Conservation (phyloP, 2,113 vertebrate genomes). For the Perca schrenkii region DNA sequence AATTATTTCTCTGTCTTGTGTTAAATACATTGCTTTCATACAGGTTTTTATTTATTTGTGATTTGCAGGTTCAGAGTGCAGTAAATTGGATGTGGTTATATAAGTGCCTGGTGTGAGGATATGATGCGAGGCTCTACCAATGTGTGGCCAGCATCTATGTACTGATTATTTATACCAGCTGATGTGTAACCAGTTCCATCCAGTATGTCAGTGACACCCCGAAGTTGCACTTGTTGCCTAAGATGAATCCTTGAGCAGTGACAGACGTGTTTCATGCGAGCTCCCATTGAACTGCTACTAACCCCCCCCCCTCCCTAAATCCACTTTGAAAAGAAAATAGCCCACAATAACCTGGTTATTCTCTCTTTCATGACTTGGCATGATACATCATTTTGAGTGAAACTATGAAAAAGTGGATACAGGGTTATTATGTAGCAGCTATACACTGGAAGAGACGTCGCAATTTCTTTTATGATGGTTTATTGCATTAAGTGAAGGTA, state of each 20-base stretch:
- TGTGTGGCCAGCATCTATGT: slow-evolving; percentile 47
- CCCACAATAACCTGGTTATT: slow-evolving; percentile 18
- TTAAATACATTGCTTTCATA: slow-evolving; percentile 44
- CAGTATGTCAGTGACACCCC: slow-evolving; percentile 26
- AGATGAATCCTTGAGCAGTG: slow-evolving; percentile 39
- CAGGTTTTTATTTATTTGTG: slow-evolving; percentile 64
- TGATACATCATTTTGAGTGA: slow-evolving; percentile 3
- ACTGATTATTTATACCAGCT: slow-evolving; percentile 47
- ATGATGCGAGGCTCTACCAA: slow-evolving; percentile 40
- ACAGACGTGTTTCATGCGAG: slow-evolving; percentile 13
- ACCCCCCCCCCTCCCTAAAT: slow-evolving; percentile 28
- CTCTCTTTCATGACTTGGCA: background rate
- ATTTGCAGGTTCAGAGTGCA: slow-evolving; percentile 55
- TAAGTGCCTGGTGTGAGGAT: slow-evolving; percentile 79
- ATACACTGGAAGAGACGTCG: slow-evolving; percentile 50
- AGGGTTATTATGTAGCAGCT: slow-evolving; percentile 58
- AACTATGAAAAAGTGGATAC: slow-evolving; percentile 28
- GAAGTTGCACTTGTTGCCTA: slow-evolving; percentile 43
- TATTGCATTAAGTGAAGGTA: slow-evolving; percentile 56
- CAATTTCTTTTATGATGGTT: slow-evolving; percentile 56
- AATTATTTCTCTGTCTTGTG: slow-evolving; percentile 48
- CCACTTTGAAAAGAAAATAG: slow-evolving; percentile 21
- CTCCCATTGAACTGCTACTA: slow-evolving; percentile 32
- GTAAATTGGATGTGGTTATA: slow-evolving; percentile 66
- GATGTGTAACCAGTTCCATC: slow-evolving; percentile 47